Evolutionary conservation across 2,113 vertebrate species (phyloP).

Genomic region (Girardinichthys multiradiatus): DNA sequence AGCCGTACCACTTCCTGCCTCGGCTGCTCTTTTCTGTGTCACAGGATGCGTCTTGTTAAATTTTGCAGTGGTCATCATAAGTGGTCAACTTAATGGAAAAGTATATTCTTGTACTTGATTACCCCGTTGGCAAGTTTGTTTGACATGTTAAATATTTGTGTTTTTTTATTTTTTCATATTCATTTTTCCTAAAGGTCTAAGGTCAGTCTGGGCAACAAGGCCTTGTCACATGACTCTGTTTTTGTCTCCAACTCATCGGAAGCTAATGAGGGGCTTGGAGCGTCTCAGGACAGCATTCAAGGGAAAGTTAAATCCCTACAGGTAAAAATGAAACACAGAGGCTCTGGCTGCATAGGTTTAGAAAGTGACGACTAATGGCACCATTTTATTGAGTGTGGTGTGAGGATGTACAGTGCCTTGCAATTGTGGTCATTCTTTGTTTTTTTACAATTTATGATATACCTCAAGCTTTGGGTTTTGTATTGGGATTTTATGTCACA

Average conservation of each 20-base stretch:
- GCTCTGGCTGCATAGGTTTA: background rate
- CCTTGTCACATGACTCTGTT: constrained; percentile 90
- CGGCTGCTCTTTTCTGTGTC: constrained; percentile 13
- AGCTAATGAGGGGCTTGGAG: constrained; percentile 60
- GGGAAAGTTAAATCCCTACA: constrained; percentile 89
- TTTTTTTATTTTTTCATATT: constrained; percentile 25
- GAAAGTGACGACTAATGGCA: constrained; percentile 3
- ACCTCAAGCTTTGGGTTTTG: background rate
- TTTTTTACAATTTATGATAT: too few species aligned
- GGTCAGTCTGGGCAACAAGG: constrained; percentile 85
- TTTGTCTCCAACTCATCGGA: constrained; percentile 83
- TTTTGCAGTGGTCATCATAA: background rate
- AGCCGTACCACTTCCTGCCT: constrained; percentile 52
- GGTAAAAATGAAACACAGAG: constrained; percentile 71
- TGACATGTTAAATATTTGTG: background rate
- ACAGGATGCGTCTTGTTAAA: constrained; percentile 23
- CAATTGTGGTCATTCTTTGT: too few species aligned
- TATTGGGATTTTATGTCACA: background rate
- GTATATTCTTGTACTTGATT: background rate
- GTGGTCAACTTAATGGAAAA: background rate
- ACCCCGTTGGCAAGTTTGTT: background rate
- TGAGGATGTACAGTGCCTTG: background rate
- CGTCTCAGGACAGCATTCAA: constrained; percentile 83
- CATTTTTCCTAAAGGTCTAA: constrained; percentile 79
- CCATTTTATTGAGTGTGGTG: constrained; percentile 6